A percentile compares a stretch with the other conserved stretches of the same genome.
Conservation (phyloP, 2,113 vertebrate genomes). For the Chaetodon trifascialis region DNA sequence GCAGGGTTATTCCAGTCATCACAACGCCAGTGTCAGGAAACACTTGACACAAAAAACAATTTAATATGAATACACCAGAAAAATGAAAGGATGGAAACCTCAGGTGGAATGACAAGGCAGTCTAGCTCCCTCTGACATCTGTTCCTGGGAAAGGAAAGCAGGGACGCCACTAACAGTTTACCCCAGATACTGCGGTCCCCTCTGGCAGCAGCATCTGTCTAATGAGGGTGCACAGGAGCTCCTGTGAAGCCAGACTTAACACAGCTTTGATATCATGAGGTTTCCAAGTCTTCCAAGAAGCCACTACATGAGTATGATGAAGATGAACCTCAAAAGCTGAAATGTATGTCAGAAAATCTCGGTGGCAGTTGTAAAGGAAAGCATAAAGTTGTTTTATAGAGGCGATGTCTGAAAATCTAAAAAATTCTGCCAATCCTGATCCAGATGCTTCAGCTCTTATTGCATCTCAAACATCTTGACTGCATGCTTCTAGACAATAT, state of each 20-base stretch:
- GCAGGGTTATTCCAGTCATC: background rate
- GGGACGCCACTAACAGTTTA: conserved; percentile 61
- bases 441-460: background rate
- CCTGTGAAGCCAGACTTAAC: conserved; percentile 63
- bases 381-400: background rate
- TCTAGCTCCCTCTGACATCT: conserved; percentile 64
- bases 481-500: background rate
- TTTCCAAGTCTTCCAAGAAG: conserved; percentile 34
- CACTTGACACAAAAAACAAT: background rate
- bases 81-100: conserved; percentile 48
- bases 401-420: background rate
- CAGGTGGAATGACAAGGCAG: conserved; percentile 58
- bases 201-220: conserved; percentile 74
- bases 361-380: too few relatives aligned
- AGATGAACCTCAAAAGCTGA: conserved; percentile 8
- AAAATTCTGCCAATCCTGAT: background rate
- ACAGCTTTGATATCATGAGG: conserved; percentile 46
- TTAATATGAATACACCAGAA: conserved; percentile 9
- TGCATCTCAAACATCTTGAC: background rate
- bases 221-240: conserved; percentile 62
- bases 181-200: conserved; percentile 68
- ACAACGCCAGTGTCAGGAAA: background rate
- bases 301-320: background rate
- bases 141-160: conserved; percentile 58
- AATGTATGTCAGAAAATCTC: background rate